A percentile compares a stretch with the other conserved stretches of the same genome.
These are phyloP conservation scores for Poecilia velifera DNA, from an alignment of 2,797 vertebrate species.

Conservation along the genomic window DNA sequence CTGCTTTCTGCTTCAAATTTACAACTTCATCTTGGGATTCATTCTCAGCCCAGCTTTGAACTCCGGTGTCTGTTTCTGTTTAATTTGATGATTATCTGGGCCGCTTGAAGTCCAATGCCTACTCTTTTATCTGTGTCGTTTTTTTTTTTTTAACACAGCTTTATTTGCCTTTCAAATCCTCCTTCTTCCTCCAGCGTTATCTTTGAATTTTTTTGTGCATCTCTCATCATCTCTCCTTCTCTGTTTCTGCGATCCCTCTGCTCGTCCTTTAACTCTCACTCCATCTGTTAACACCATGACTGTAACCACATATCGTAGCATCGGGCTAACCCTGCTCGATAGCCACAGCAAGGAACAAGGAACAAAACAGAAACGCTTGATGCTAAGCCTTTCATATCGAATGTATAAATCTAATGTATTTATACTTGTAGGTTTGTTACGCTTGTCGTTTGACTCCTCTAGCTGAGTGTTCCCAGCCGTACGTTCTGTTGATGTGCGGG, in stretches of 20 bases:
- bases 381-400: slow-evolving; percentile 60
- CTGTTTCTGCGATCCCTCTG: neutral
- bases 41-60: slow-evolving; percentile 8
- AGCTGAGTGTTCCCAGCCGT: slow-evolving; percentile 29
- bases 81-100: neutral
- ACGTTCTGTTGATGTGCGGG: slow-evolving; percentile 13
- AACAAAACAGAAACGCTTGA: slow-evolving; percentile 49
- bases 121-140: slow-evolving; percentile 14
- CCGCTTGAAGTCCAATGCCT: slow-evolving; percentile 7
- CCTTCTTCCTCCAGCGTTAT: slow-evolving; percentile 38
- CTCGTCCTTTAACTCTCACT: slow-evolving; percentile 23
- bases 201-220: slow-evolving; percentile 28
- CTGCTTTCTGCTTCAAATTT: neutral
- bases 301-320: slow-evolving; percentile 20
- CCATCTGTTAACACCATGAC: slow-evolving; percentile 55
- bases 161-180: slow-evolving; percentile 48
- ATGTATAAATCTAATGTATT: slow-evolving; percentile 59
- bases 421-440: slow-evolving; percentile 21
- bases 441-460: slow-evolving; percentile 29
- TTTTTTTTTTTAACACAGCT: neutral
- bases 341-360: slow-evolving; percentile 40
- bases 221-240: slow-evolving; percentile 23
- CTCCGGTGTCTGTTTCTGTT: slow-evolving; percentile 6
- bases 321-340: slow-evolving; percentile 41
- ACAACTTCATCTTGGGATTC: slow-evolving; percentile 16